Evolutionary conservation across 2,113 vertebrate genomes (phyloP).

Genomic region (Brachyhypopomus gauderio): DNA sequence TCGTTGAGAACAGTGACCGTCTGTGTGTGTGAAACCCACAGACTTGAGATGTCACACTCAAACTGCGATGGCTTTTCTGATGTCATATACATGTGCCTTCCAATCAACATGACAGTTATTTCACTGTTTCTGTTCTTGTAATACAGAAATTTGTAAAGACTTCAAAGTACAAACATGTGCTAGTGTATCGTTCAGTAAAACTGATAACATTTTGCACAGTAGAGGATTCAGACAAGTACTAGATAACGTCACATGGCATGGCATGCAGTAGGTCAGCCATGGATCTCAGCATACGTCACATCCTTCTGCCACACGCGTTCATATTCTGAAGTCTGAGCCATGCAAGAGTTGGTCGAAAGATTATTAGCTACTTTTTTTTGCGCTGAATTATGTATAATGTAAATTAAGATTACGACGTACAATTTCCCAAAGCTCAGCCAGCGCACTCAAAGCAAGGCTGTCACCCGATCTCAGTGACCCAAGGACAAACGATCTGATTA

Average conservation of each 20-base stretch:
- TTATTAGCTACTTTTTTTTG: neutral
- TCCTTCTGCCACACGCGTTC: no score
- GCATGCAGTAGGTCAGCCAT: neutral
- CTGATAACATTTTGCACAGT: slow-evolving; percentile 16
- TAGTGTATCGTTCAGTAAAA: neutral
- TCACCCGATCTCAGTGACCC: slow-evolving; percentile 44
- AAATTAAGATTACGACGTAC: slow-evolving; percentile 26
- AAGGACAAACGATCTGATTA: slow-evolving; percentile 47
- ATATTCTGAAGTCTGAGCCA: neutral
- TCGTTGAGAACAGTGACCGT: neutral
- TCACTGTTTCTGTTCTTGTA: no score
- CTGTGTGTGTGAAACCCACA: neutral
- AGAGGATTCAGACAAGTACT: neutral
- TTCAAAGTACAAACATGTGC: neutral
- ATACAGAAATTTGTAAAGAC: neutral
- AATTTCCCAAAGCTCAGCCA: slow-evolving; percentile 33
- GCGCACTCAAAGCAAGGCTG: slow-evolving; percentile 2
- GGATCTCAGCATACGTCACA: neutral
- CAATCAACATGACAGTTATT: neutral
- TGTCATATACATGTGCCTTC: neutral
- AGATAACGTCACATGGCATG: neutral
- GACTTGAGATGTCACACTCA: neutral
- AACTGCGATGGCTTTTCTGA: neutral
- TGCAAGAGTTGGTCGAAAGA: neutral
- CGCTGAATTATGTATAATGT: neutral